Evolutionary conservation across 2,113 vertebrate genomes (phyloP), one percentile per base, ranked within the genome.

Genomic region (Pardalotus punctatus): DNA sequence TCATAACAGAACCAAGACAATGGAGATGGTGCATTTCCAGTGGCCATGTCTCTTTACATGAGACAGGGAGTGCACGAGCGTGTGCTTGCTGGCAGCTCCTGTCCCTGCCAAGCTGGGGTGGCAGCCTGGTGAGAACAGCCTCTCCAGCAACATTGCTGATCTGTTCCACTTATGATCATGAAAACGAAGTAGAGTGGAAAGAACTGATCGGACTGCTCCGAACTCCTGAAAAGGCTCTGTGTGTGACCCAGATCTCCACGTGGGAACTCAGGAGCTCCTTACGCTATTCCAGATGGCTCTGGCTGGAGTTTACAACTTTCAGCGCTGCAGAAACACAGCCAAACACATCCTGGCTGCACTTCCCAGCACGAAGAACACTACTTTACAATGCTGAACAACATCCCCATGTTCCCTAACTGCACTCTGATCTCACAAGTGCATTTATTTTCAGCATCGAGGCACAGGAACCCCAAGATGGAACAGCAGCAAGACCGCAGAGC

Each of bases 401-500:
- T 3, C 14, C 14, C 5, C 2, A 9, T 2, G 5, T 4, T 56
- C 60, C 36, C 47, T n/a, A 27, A 0, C 0, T 23, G 60, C 62
- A 65, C 54, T 6, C 40, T 18, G 23, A 69, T 35, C 62, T 69
- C 71, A 14, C 17, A 33, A 51, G 14, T 0, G 1, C 40, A 9
- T 12, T 28, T 22, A 15, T n/a, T 70, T 20, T 14, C 74, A 65
- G 76, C 42, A 70, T 11, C 28, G 17, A 62, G 48, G 60, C 17
- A 12, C 24, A 61, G 51, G 56, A 86, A 38, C 10, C 23, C 66
- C 33, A 42, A 70, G 50, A 60, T 10, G 20, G 21, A 42, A 25
- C 11, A 4, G 3, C 5, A 1, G 7, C 40, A 47, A 22, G 43
- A 47, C 15, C 53, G 36, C 0, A 0, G 66, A 35, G 51, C 6